Conservation (phyloP, 2,113 vertebrate genomes). For the Rhineura floridana region DNA sequence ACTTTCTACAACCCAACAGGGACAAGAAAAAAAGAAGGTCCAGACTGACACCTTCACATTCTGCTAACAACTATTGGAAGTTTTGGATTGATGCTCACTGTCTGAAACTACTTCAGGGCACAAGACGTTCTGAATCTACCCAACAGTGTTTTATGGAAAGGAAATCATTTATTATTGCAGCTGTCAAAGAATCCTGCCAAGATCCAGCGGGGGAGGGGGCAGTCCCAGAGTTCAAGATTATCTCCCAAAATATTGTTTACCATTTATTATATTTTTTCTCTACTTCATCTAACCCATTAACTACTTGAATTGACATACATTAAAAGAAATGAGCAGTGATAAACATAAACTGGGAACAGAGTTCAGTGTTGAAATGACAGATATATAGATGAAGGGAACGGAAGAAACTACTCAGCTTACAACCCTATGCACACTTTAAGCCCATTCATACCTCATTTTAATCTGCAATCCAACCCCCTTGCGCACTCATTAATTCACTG, state of each 20-base stretch:
- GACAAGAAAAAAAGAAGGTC: background rate
- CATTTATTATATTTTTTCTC: background rate
- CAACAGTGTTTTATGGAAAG: slow-evolving; percentile 2
- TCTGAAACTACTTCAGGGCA: background rate
- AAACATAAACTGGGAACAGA: background rate
- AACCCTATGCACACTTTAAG: too few relatives aligned
- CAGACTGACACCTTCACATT: background rate
- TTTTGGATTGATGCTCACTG: background rate
- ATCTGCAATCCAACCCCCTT: too few relatives aligned
- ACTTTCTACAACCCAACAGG: background rate
- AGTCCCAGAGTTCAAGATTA: slow-evolving; percentile 12
- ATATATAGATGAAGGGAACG: background rate
- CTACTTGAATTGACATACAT: background rate
- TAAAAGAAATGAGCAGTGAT: background rate
- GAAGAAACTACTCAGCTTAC: background rate
- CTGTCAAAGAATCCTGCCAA: slow-evolving; percentile 2
- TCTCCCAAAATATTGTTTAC: background rate
- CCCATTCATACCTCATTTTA: too few relatives aligned
- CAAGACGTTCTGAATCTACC: background rate
- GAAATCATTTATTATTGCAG: slow-evolving; percentile 19
- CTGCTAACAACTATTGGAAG: background rate
- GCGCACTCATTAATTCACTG: too few relatives aligned
- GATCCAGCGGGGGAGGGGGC: background rate
- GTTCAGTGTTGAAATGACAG: background rate
- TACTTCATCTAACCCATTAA: background rate